Evolutionary conservation across 2,888 invertebrate genomes (phyloP).

Genomic region (Orthonychiurus folsomi): DNA sequence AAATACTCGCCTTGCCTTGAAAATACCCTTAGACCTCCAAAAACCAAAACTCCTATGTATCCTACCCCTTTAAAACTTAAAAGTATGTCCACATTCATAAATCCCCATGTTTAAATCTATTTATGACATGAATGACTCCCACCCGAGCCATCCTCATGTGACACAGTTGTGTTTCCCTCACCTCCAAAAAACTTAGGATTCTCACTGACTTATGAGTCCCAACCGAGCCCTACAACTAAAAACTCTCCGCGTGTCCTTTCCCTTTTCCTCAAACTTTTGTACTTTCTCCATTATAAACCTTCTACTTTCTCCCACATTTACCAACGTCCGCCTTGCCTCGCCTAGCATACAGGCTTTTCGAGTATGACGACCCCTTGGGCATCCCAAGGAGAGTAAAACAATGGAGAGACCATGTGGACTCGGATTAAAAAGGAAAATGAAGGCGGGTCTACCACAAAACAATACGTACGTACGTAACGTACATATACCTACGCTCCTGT

Average conservation of each 20-base stretch:
- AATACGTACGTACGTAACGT: no score
- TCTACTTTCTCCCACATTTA: not conserved
- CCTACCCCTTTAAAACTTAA: not conserved
- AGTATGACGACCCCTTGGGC: no score
- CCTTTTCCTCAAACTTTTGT: no score
- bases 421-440: not conserved
- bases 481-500: not conserved
- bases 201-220: not conserved
- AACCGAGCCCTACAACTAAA: not conserved
- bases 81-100: not conserved
- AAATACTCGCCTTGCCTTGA: no score
- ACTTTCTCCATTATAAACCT: not conserved
- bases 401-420: not conserved
- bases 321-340: not conserved
- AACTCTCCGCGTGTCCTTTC: no score
- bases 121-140: not conserved
- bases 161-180: not conserved
- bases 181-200: no score
- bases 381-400: not conserved
- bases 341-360: no score
- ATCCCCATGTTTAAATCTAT: not conserved
- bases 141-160: not conserved
- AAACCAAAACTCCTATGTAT: not conserved
- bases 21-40: not conserved
- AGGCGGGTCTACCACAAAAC: no score